A percentile compares a stretch with the other conserved stretches of the same genome.
Evolutionary conservation across 2,888 invertebrate species (phyloP).

Genomic region (Ethmia dodecea): DNA sequence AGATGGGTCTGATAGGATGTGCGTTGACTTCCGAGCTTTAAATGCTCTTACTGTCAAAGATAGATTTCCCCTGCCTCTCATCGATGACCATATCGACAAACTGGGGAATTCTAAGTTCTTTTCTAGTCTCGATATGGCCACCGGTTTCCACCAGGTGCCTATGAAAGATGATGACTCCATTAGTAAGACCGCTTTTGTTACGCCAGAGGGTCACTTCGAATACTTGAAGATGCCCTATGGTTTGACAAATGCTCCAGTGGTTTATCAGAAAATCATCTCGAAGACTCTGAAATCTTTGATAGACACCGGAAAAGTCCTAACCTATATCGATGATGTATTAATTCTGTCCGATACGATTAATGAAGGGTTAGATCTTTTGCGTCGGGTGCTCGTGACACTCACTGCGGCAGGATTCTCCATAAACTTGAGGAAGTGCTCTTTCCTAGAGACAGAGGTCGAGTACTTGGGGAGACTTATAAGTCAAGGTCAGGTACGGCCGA

Average conservation of each 20-base stretch:
- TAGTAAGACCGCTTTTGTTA: conserved; percentile 18
- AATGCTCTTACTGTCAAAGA: neutral
- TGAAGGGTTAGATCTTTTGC: conserved; percentile 15
- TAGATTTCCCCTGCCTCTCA: neutral
- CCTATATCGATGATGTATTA: conserved; percentile 19
- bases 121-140: neutral
- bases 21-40: neutral
- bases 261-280: conserved; percentile 18
- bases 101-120: neutral
- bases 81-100: neutral
- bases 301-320: conserved; percentile 16
- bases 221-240: conserved; percentile 22
- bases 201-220: conserved; percentile 18
- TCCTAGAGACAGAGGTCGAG: conserved; percentile 18
- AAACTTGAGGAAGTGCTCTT: conserved; percentile 18
- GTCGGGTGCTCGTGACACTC: conserved; percentile 9
- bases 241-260: conserved; percentile 19
- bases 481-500: conserved; percentile 19
- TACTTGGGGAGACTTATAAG: conserved; percentile 21
- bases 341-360: conserved; percentile 15
- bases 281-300: conserved; percentile 16
- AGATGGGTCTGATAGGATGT: neutral
- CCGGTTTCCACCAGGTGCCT: conserved; percentile 2
- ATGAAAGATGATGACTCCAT: conserved; percentile 3
- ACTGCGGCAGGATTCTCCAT: conserved; percentile 12